phyloP scores from a whole-genome alignment of 2,888 invertebrate species.

The Chloroclystis v-ata region DNA sequence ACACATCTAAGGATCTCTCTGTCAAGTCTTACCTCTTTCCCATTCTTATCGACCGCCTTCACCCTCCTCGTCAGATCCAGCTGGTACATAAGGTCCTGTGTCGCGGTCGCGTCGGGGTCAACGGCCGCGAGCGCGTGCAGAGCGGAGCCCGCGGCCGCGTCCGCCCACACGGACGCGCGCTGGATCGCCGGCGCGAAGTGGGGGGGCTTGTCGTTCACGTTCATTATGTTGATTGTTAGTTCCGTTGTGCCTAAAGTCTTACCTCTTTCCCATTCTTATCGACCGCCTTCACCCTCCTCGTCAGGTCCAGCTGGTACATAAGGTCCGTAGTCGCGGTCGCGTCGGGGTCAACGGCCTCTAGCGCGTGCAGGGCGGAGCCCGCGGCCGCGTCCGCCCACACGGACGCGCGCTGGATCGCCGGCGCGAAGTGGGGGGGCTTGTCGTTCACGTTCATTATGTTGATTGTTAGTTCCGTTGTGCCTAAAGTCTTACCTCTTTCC shows the following conservation, averaged over 20 bases:
- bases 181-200: constrained; percentile 88
- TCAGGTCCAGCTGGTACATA: constrained; percentile 80
- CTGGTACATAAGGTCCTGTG: constrained; percentile 82
- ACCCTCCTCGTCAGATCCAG: constrained; percentile 82
- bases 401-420: constrained; percentile 86
- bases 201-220: constrained; percentile 93
- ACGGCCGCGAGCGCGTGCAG: constrained; percentile 85
- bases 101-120: constrained; percentile 87
- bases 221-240: constrained; percentile 86
- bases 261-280: constrained; percentile 90
- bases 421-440: constrained; percentile 89
- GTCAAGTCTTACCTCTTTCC: constrained; percentile 81
- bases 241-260: constrained; percentile 88
- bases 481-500: constrained; percentile 87
- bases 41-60: constrained; percentile 89
- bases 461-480: constrained; percentile 87
- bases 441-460: constrained; percentile 92
- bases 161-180: constrained; percentile 88
- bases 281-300: constrained; percentile 85
- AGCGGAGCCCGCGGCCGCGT: constrained; percentile 83
- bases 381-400: constrained; percentile 87
- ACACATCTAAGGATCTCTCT: no score
- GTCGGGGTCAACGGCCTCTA: constrained; percentile 89
- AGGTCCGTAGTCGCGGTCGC: constrained; percentile 83
- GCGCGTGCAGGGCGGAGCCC: constrained; percentile 83